These are phyloP conservation scores for Bombus sylvicola DNA, from an alignment of 1,140 invertebrate species.

Conservation along the genomic window DNA sequence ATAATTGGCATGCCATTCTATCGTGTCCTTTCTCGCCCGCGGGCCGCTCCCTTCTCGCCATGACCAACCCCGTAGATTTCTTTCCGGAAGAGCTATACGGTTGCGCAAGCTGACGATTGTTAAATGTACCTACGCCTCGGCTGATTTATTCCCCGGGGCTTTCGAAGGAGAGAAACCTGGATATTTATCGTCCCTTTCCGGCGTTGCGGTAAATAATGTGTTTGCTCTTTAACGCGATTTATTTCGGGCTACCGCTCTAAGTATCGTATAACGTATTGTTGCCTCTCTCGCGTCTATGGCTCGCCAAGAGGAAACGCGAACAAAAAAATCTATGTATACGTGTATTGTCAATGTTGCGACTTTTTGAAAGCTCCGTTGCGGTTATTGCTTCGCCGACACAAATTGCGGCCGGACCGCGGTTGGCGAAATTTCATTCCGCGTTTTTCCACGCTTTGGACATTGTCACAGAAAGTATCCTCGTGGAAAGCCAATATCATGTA, in stretches of 20 bases:
- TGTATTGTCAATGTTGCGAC: background rate
- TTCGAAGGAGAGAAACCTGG: slow-evolving; percentile 46
- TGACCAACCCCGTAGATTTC: slow-evolving; percentile 27
- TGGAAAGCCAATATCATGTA: slow-evolving; percentile 46
- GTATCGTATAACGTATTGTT: slow-evolving; percentile 19
- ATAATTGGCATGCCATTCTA: slow-evolving; percentile 66
- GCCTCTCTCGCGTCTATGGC: background rate
- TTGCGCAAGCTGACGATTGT: slow-evolving; percentile 53
- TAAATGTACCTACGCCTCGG: slow-evolving; percentile 43
- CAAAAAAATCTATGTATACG: background rate
- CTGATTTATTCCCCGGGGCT: slow-evolving; percentile 47
- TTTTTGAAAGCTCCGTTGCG: slow-evolving; percentile 5
- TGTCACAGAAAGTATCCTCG: slow-evolving; percentile 21
- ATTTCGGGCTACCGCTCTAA: slow-evolving; percentile 1
- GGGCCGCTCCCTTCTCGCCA: background rate
- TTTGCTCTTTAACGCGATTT: slow-evolving; percentile 56
- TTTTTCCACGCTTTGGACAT: slow-evolving; percentile 12
- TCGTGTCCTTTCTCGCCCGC: slow-evolving; percentile 31
- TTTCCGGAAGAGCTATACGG: slow-evolving; percentile 28
- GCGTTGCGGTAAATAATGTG: slow-evolving; percentile 49
- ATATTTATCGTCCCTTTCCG: slow-evolving; percentile 51
- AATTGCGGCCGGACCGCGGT: slow-evolving; percentile 17
- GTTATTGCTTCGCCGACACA: slow-evolving; percentile 9
- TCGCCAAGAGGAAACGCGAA: background rate
- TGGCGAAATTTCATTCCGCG: slow-evolving; percentile 26